These are phyloP conservation scores for Clytia hemisphaerica DNA, from an alignment of 30 jellyfish, hydroid and myxozoan species.

Conservation along the genomic window DNA sequence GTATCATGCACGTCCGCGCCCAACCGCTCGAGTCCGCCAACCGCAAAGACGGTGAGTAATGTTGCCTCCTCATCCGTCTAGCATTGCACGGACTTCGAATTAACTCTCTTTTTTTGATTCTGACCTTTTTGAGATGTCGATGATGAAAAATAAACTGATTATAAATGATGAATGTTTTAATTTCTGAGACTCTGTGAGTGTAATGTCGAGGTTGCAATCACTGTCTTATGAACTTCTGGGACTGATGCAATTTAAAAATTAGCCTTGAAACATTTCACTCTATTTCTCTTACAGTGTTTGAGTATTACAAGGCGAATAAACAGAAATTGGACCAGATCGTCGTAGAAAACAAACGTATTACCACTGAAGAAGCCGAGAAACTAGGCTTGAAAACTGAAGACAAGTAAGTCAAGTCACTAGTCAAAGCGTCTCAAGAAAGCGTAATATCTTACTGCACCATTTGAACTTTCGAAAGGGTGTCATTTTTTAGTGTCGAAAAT, in stretches of 20 bases:
- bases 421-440: too few relatives aligned
- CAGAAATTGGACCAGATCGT: slow-evolving; percentile 43
- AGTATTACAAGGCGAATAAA: slow-evolving; percentile 37
- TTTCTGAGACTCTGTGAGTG: not conserved
- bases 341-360: slow-evolving; percentile 31
- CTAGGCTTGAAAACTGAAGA: slow-evolving; percentile 68
- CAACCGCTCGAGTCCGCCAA: slow-evolving; percentile 50
- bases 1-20: slow-evolving; percentile 76
- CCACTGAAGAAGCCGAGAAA: slow-evolving; percentile 65
- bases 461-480: too few relatives aligned
- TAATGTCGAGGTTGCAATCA: not conserved
- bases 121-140: too few relatives aligned
- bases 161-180: not conserved
- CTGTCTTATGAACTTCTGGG: not conserved
- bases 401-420: too few relatives aligned
- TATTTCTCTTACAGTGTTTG: slow-evolving; percentile 51
- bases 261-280: too few relatives aligned
- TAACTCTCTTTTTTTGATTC: too few relatives aligned
- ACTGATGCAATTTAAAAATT: too few relatives aligned
- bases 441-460: too few relatives aligned
- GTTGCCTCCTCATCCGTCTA: not conserved
- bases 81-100: not conserved
- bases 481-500: too few relatives aligned
- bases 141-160: too few relatives aligned
- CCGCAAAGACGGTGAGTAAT: slow-evolving; percentile 52